phyloP scores from a whole-genome alignment of 2,797 vertebrate genomes.

The Intellagama lesueurii region DNA sequence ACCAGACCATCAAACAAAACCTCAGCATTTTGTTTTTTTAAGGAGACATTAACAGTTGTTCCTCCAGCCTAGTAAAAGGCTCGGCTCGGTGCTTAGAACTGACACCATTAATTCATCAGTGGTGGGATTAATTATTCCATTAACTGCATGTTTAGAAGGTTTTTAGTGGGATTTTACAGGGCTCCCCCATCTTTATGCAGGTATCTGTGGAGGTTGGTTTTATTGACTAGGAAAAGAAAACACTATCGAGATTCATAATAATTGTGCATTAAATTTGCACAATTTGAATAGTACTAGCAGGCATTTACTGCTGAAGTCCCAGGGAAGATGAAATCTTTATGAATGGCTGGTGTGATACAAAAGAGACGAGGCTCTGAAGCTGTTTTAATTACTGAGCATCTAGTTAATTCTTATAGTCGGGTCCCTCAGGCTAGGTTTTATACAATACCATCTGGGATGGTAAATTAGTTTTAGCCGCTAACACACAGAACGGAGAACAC shows the following conservation, averaged over 20 bases:
- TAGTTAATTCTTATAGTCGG: slow-evolving; percentile 37
- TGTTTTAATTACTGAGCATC: slow-evolving; percentile 10
- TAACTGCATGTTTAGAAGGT: slow-evolving; percentile 6
- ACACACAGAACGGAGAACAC: slow-evolving; percentile 1
- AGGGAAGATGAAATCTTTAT: slow-evolving; percentile 12
- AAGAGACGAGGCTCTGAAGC: slow-evolving; percentile 18
- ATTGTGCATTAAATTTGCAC: background rate
- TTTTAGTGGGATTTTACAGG: background rate
- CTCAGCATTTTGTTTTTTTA: background rate
- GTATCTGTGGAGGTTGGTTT: background rate
- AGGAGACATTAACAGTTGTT: background rate
- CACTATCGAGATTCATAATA: background rate
- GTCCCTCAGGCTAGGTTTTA: slow-evolving; percentile 37
- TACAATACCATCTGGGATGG: slow-evolving; percentile 13
- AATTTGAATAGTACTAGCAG: background rate
- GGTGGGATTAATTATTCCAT: background rate
- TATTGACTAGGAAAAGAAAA: background rate
- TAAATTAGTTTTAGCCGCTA: slow-evolving; percentile 25
- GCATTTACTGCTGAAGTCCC: background rate
- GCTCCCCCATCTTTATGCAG: background rate
- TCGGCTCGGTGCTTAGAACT: background rate
- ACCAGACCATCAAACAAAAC: background rate
- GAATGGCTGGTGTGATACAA: slow-evolving; percentile 25
- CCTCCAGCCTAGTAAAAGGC: background rate
- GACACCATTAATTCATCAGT: background rate